Evolutionary conservation across 1,140 invertebrate species (phyloP).

Genomic region (Drosophila ficusphila): DNA sequence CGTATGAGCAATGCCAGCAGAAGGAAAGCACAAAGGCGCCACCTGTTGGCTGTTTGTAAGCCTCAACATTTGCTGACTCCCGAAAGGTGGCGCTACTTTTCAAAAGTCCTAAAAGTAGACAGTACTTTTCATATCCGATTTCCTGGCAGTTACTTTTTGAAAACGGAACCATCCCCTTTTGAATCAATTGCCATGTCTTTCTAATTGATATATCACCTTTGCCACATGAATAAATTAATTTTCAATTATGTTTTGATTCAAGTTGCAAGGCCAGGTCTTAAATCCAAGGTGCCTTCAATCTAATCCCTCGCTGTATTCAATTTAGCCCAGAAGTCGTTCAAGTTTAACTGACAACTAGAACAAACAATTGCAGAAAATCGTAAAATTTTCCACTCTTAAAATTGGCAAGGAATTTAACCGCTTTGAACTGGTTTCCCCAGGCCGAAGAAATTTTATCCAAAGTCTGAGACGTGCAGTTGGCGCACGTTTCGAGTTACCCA

Average conservation of each 20-base stretch:
- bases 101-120: conserved; percentile 10
- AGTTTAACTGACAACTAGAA: conserved; percentile 48
- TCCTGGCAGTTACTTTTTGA: neutral
- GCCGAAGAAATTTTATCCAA: conserved; percentile 11
- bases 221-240: conserved; percentile 13
- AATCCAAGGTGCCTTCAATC: conserved; percentile 52
- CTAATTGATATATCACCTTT: neutral
- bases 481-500: conserved; percentile 63
- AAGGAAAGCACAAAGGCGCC: conserved; percentile 6
- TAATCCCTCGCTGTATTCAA: conserved; percentile 34
- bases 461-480: conserved; percentile 52
- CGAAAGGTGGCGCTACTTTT: conserved; percentile 13
- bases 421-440: conserved; percentile 48
- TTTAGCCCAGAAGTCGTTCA: conserved; percentile 52
- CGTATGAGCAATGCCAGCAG: conserved; percentile 57
- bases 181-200: neutral
- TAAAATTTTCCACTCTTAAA: conserved; percentile 56
- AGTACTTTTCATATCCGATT: neutral
- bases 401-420: conserved; percentile 43
- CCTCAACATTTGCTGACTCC: too few species aligned
- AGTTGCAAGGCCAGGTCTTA: conserved; percentile 10
- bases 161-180: neutral
- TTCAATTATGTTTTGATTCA: neutral
- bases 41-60: neutral
- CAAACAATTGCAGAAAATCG: conserved; percentile 18